phyloP scores from a whole-genome alignment of 2,797 vertebrate genomes.

The Acridotheres tristis region DNA sequence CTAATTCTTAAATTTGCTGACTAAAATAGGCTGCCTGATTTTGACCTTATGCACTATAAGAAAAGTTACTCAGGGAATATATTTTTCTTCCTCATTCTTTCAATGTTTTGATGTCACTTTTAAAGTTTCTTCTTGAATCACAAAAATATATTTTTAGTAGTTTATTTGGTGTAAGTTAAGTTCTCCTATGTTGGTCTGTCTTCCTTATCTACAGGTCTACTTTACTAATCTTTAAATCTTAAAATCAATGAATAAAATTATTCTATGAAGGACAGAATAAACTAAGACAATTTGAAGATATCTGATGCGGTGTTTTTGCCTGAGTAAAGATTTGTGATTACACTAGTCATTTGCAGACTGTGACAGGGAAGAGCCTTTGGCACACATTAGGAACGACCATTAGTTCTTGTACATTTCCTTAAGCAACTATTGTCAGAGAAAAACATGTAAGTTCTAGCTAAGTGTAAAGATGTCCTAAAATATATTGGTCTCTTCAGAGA shows the following conservation, averaged over 20 bases:
- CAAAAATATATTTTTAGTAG: neutral
- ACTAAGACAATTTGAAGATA: neutral
- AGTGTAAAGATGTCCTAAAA: neutral
- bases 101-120: neutral
- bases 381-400: neutral
- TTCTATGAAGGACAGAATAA: neutral
- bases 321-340: neutral
- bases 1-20: neutral
- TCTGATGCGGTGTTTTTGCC: neutral
- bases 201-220: neutral
- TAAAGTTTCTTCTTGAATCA: neutral
- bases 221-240: neutral
- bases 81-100: neutral
- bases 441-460: neutral
- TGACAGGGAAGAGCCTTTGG: neutral
- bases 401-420: neutral
- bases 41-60: neutral
- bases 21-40: neutral
- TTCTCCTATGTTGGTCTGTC: neutral
- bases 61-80: neutral
- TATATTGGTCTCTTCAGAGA: neutral
- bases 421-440: neutral
- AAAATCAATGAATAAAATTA: neutral
- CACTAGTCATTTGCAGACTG: neutral
- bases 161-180: neutral